Base-by-base conservation (phyloP, 2,888 invertebrate species). In the Campoletis raptor region DNA sequence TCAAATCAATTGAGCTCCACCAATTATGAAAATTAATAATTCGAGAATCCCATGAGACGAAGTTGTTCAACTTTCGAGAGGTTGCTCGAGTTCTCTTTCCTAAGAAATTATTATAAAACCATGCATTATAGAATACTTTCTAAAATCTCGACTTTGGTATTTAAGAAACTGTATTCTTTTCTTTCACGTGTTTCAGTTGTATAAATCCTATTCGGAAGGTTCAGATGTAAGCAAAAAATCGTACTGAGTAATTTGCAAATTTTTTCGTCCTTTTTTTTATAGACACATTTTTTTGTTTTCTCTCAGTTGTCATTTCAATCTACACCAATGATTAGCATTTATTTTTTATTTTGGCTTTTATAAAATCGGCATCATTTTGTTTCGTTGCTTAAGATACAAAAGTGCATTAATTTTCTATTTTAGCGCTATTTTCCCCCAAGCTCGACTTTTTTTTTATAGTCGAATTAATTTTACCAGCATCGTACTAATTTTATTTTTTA, bases 121-220 rank as follows among this genome's bases (percentile, higher is more conserved):
- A 48, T 5, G 5, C 15, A 30, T 30, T 15, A 10, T 61, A 15
- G 15, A 61, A 54, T 64, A 52, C 85, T 82, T 83, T 21, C 40
- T 0, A 70, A 30, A 21, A 42, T 24, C 18, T 48, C 40, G 18
- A 48, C 9, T 12, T n/a, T 9, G 87, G 77, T 89, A 74, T 88
- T 84, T 89, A 89, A 89, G 88, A 69, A 84, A 78, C 91, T 89
- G 76, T 90, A 91, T 92, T 66, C 24, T 67, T 90, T 87, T 86
- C 67, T 88, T 88, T 37, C 57, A 85, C 89, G 91, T 93, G 93
- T 94, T 93, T 92, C 94, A 94, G 94, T 94, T 94, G 89, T 93
- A 92, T 94, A 94, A 92, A 90, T 94, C 94, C 85, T 93, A 93
- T 93, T 94, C 94, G 93, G 94, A 94, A 91, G 94, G 93, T 90